Conservation (phyloP, 30 jellyfish, hydroid and myxozoan genomes). For the Aurelia sp. region DNA sequence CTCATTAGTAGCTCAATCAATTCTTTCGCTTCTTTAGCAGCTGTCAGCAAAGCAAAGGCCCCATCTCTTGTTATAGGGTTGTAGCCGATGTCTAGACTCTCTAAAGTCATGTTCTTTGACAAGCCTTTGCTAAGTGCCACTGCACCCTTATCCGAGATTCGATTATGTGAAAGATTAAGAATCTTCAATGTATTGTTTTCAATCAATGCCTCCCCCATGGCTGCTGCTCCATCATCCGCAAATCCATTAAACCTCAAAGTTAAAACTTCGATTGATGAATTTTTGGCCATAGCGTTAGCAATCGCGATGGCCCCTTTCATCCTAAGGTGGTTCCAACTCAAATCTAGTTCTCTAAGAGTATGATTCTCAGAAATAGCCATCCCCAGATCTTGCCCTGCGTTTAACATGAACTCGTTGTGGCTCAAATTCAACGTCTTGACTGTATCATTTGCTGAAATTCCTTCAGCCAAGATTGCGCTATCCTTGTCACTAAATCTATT, state of each 20-base stretch:
- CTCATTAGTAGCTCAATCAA: constrained; percentile 69
- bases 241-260: constrained; percentile 77
- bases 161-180: constrained; percentile 71
- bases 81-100: constrained; percentile 67
- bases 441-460: constrained; percentile 53
- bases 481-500: constrained; percentile 61
- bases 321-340: constrained; percentile 88
- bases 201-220: constrained; percentile 57
- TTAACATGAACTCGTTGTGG: constrained; percentile 62
- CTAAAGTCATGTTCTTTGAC: constrained; percentile 56
- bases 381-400: constrained; percentile 57
- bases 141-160: constrained; percentile 85
- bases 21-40: constrained; percentile 48
- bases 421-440: constrained; percentile 49
- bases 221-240: constrained; percentile 80
- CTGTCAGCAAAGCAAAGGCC: constrained; percentile 48
- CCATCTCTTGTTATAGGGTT: constrained; percentile 80
- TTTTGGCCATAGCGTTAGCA: constrained; percentile 64
- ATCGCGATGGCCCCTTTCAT: constrained; percentile 68
- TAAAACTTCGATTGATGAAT: constrained; percentile 46
- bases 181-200: constrained; percentile 51
- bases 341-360: constrained; percentile 53
- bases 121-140: constrained; percentile 55
- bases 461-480: constrained; percentile 27
- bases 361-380: constrained; percentile 32